phyloP scores from a whole-genome alignment of 2,113 vertebrate genomes.

The Peucedramus taeniatus region DNA sequence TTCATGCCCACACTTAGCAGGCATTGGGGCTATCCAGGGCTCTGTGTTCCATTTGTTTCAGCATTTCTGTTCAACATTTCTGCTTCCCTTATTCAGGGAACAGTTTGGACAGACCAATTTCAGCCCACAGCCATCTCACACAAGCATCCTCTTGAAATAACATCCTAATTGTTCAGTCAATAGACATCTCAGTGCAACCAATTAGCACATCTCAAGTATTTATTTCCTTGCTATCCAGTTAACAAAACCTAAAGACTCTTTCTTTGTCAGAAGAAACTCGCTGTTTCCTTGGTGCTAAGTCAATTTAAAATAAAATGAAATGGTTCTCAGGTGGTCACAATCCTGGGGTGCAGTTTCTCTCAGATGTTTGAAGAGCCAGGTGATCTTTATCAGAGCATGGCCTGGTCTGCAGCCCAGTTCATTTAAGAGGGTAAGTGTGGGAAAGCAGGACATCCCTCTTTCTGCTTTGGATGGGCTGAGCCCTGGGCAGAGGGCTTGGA shows the following conservation, averaged over 20 bases:
- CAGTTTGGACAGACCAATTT: neutral
- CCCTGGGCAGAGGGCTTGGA: too few species aligned
- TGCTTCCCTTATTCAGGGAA: neutral
- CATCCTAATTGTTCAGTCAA: neutral
- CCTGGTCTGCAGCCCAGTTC: neutral
- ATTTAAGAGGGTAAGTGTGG: neutral
- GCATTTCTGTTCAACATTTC: neutral
- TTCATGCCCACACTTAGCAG: neutral
- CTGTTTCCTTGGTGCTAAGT: neutral
- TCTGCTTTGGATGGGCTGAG: too few species aligned
- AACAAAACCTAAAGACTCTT: neutral
- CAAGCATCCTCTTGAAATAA: neutral
- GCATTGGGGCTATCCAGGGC: neutral
- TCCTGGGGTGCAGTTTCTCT: neutral
- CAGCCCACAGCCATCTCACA: neutral
- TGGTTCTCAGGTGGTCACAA: neutral
- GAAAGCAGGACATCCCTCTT: too few species aligned
- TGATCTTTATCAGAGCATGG: neutral
- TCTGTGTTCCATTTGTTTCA: neutral
- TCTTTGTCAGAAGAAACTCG: neutral
- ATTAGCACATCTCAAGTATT: neutral
- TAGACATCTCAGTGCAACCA: neutral
- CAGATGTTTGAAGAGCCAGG: neutral
- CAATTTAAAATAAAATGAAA: neutral
- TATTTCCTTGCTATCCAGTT: neutral